Base-by-base conservation (phyloP, 2,797 vertebrate species). In the Leptoclinus maculatus region DNA sequence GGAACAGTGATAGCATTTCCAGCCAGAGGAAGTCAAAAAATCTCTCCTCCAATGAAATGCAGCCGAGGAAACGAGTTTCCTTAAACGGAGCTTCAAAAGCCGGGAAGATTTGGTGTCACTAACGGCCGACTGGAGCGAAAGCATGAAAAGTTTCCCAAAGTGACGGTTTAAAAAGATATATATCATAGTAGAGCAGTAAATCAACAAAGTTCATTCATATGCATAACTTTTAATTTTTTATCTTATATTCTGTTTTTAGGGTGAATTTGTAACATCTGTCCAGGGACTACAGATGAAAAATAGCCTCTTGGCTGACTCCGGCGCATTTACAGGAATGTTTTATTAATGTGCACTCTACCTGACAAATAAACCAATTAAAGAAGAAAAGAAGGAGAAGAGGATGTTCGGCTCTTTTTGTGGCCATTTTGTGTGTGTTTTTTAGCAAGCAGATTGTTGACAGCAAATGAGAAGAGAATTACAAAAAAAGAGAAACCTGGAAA, bases 1-100 rank as follows among this genome's bases (percentile, higher is more conserved):
- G 75, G 78, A 83, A 38, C 56, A 17, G 43, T 5, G 74, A 62
- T 68, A 60, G 64, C 59, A 59, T 81, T 84, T 82, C 60, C 32
- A 66, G 38, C 71, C 57, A 79, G 72, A 66, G 74, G 19, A 58
- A 64, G 82, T 83, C 32, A 43, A 39, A 32, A 79, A 29, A 62
- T 6, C 32, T 70, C 71, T 70, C 16, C 0, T 0, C 43, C 66
- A 36, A 23, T n/a, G 51, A 78, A 41, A 72, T 73, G 47, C 32
- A 74, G 71, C 71, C 38, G 23, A 69, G 23, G 62, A 88, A 72
- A 63, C 49, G 16, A 43, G 64, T 38, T 38, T 54, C 29, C 19
- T 77, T 10, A 13, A 4, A 54, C 41, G 23, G 62, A 77, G 62
- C 53, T 39, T 53, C 2, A 38, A 62, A 0, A 38, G 59, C 19